Percentiles rank a stretch among this genome's conserved stretches.
These are phyloP conservation scores for Linurgus olivaceus DNA, from an alignment of 2,797 vertebrate species.

Conservation along the genomic window DNA sequence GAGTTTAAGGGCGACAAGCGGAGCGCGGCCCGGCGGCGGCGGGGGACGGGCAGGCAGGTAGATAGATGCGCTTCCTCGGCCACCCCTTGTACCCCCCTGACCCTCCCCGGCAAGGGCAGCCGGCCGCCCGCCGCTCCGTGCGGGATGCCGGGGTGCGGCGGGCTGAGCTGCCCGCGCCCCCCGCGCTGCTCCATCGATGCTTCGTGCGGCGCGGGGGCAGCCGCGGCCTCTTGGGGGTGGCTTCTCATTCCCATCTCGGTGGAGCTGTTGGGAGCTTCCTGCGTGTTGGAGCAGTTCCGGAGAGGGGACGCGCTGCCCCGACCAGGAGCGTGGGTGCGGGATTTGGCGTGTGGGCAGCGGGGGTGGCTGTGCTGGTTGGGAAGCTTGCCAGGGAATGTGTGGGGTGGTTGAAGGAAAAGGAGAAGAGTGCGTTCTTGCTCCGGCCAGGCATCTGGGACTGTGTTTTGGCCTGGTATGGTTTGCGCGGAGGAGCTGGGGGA, in stretches of 20 bases:
- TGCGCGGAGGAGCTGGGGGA: neutral
- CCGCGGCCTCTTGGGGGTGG: neutral
- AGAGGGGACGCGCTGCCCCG: neutral
- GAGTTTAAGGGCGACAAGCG: neutral
- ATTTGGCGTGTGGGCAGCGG: neutral
- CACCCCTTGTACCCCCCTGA: rapidly evolving
- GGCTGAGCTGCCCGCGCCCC: neutral
- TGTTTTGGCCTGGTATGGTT: neutral
- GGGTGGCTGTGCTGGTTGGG: neutral
- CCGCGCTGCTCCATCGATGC: neutral
- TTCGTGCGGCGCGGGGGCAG: neutral
- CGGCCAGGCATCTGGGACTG: neutral
- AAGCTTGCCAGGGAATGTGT: neutral
- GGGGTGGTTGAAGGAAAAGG: neutral
- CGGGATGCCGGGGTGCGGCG: neutral
- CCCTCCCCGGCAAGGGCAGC: neutral
- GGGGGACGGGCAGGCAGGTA: neutral
- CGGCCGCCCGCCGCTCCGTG: neutral
- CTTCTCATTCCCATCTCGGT: neutral
- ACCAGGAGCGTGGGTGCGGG: neutral
- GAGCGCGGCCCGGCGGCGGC: neutral
- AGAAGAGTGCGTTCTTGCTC: neutral
- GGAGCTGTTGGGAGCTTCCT: neutral
- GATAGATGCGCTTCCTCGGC: neutral
- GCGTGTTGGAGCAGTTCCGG: rapidly evolving